Evolutionary conservation across 2,797 vertebrate genomes (phyloP), one percentile per base, ranked within the genome.

Genomic region (Siniperca obscura): DNA sequence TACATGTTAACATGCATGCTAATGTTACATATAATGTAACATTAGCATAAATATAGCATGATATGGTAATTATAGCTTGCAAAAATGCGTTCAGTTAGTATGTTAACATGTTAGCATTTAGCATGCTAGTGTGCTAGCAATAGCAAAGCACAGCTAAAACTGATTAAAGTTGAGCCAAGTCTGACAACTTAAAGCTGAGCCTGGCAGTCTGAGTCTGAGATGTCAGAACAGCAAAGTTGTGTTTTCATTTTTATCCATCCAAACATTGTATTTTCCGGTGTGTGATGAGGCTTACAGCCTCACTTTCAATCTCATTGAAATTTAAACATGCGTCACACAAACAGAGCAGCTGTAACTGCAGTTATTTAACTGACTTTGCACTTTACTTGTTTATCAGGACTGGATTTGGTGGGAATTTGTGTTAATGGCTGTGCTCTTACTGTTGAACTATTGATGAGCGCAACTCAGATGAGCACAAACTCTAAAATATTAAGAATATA

Each of bases 401-500:
- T 67, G 65, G 38, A 38, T 74, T 60, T 59, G 9, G 70, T 55
- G 13, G 74, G 57, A 78, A 21, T 60, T 78, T 48, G 61, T 70
- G 74, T 80, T 87, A 70, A 80, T 77, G 70, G 6, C 34, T 19
- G 14, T 34, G 19, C 44, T 86, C 59, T 64, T n/a, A 8, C 74
- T 82, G 36, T 48, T 83, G 42, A 86, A 85, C 46, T 90, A 82
- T 86, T 85, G 80, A 90, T 84, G 74, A 83, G 56, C 0, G 4
- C 57, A 76, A 74, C 52, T 78, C 5, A 0, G 74, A 80, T 84
- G 71, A 81, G 66, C 59, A 74, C 53, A 82, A 80, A 83, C 80
- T 50, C 8, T 82, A 16, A 88, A 90, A 83, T 85, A 89, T 90
- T 86, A 76, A 74, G 42, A 82, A n/a, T 65, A 38, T 61, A 19